phyloP scores from a whole-genome alignment of 1,140 invertebrate genomes.

The Diorhabda sublineata region DNA sequence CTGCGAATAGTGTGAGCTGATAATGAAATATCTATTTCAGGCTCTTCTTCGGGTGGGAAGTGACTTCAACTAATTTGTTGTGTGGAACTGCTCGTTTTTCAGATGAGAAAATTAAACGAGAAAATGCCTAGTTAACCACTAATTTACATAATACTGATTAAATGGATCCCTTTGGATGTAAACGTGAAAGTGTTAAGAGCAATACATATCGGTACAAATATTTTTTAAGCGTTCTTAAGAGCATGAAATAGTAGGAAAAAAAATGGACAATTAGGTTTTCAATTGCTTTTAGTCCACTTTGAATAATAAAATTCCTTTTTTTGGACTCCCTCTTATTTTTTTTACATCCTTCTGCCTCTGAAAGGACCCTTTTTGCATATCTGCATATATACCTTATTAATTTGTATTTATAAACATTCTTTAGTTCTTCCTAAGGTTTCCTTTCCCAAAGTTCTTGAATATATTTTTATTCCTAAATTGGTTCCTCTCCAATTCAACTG shows the following conservation, averaged over 20 bases:
- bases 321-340: too few relatives aligned
- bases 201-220: not conserved
- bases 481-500: too few relatives aligned
- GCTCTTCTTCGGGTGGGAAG: not conserved
- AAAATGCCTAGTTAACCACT: conserved; percentile 6
- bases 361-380: too few relatives aligned
- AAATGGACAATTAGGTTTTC: not conserved
- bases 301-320: too few relatives aligned
- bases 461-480: too few relatives aligned
- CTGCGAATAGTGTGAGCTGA: conserved; percentile 6
- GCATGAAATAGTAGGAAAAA: not conserved
- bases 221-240: not conserved
- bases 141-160: conserved; percentile 15
- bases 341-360: too few relatives aligned
- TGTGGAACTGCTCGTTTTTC: conserved; percentile 11
- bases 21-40: conserved; percentile 17
- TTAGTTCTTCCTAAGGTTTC: too few relatives aligned
- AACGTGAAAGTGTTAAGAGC: not conserved
- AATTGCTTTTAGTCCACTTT: too few relatives aligned
- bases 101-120: conserved; percentile 9
- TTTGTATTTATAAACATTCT: too few relatives aligned
- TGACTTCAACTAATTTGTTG: conserved; percentile 8
- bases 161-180: not conserved
- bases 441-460: too few relatives aligned
- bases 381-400: too few relatives aligned